A percentile compares a stretch with the other conserved stretches of the same genome.
phyloP scores from a whole-genome alignment of 2,888 invertebrate species.

The Vanessa cardui region DNA sequence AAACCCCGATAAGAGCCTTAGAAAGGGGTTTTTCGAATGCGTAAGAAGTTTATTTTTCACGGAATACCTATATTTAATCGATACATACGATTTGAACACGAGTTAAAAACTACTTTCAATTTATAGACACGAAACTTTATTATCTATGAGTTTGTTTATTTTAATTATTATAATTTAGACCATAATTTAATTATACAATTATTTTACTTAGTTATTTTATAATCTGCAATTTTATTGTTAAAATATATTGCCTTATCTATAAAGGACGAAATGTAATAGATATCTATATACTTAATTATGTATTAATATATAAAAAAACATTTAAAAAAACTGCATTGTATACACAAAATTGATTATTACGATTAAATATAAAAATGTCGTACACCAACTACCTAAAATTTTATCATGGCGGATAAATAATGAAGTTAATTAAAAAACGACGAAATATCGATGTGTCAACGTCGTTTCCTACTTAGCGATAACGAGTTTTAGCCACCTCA shows the following conservation, averaged over 20 bases:
- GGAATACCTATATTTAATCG: constrained; percentile 12
- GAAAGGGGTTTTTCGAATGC: constrained; percentile 53
- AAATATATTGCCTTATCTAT: no score
- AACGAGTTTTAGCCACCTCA: constrained; percentile 34
- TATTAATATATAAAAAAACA: no score
- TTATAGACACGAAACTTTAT: no score
- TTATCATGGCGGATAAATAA: constrained; percentile 31
- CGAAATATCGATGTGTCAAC: constrained; percentile 42
- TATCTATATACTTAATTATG: no score
- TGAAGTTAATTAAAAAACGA: constrained; percentile 45
- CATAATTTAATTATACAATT: no score
- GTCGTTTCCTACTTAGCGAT: constrained; percentile 41
- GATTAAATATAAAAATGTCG: not conserved
- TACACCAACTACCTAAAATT: not conserved
- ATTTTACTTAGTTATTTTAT: no score
- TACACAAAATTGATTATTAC: not conserved
- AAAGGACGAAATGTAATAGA: no score
- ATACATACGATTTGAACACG: constrained; percentile 10
- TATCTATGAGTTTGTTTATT: no score
- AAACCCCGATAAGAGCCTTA: constrained; percentile 50
- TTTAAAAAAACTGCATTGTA: no score
- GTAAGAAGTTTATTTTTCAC: constrained; percentile 44
- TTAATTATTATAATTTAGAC: no score
- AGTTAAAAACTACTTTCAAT: no score
- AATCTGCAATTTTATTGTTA: no score